Percentiles rank a stretch among this genome's conserved stretches.
Evolutionary conservation across 2,113 vertebrate species (phyloP).

Genomic region (Tachuris rubrigastra): DNA sequence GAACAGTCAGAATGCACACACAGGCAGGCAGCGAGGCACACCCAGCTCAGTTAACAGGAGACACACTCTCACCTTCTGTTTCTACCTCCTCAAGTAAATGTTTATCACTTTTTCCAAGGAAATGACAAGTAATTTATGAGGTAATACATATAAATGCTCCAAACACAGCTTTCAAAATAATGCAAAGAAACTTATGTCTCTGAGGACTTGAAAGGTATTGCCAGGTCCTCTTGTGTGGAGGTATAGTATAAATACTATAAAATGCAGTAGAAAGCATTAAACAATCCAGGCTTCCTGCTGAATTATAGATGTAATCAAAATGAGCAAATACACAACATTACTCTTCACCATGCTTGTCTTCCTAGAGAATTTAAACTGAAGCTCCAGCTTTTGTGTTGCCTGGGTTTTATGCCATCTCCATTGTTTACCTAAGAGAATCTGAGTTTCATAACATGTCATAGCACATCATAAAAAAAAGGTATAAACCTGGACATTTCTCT

Average conservation of each 20-base stretch:
- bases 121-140: conserved; percentile 55
- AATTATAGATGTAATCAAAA: conserved; percentile 75
- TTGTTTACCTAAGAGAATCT: conserved; percentile 37
- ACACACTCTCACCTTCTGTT: neutral
- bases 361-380: neutral
- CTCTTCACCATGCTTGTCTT: conserved; percentile 27
- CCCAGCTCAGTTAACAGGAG: neutral
- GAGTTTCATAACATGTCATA: conserved; percentile 10
- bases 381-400: conserved; percentile 8
- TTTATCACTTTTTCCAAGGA: conserved; percentile 26
- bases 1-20: rapidly evolving
- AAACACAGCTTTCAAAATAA: conserved; percentile 61
- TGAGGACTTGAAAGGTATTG: conserved; percentile 38
- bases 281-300: conserved; percentile 54
- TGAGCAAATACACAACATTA: conserved; percentile 42
- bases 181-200: conserved; percentile 46
- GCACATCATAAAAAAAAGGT: neutral
- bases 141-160: conserved; percentile 36
- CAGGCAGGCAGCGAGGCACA: neutral
- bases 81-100: neutral
- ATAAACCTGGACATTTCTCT: neutral
- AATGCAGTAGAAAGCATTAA: conserved; percentile 59
- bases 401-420: neutral
- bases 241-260: conserved; percentile 24
- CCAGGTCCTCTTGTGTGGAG: conserved; percentile 12